Evolutionary conservation across 2,113 vertebrate species (phyloP).

Genomic region (Todiramphus saurophagus): DNA sequence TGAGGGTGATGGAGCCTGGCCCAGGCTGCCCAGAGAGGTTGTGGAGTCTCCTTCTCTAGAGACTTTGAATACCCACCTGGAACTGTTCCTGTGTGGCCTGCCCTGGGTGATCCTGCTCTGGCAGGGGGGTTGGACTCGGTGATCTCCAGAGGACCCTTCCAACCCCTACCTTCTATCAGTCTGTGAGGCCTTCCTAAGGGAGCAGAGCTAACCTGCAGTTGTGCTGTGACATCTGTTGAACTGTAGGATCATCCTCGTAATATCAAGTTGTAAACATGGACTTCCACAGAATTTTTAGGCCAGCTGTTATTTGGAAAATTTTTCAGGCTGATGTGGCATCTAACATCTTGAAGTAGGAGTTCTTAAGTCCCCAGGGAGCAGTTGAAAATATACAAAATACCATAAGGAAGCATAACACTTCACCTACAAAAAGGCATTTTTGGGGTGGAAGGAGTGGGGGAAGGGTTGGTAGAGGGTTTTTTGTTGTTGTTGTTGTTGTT

Average conservation of each 20-base stretch:
- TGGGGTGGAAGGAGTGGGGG: too few relatives aligned
- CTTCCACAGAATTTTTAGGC: not conserved
- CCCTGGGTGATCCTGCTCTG: too few relatives aligned
- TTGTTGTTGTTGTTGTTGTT: not conserved
- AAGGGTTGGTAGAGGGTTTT: rapidly evolving
- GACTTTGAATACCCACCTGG: too few relatives aligned
- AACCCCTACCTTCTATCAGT: too few relatives aligned
- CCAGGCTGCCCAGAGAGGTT: too few relatives aligned
- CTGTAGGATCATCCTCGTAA: not conserved
- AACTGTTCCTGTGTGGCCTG: too few relatives aligned
- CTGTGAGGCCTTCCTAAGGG: not conserved
- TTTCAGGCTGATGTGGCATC: not conserved
- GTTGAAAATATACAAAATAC: not conserved
- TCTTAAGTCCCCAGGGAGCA: not conserved
- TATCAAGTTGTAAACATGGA: not conserved
- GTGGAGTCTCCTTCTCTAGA: too few relatives aligned
- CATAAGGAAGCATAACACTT: not conserved
- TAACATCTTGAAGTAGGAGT: not conserved
- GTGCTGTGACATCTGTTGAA: not conserved
- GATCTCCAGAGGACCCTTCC: too few relatives aligned
- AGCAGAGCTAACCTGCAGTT: not conserved
- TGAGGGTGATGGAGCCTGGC: too few relatives aligned
- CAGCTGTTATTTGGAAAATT: not conserved
- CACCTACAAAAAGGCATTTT: not conserved
- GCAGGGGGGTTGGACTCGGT: too few relatives aligned